These are phyloP conservation scores for Drosophila kohkoa DNA, from an alignment of 1,140 invertebrate genomes.

Conservation along the genomic window DNA sequence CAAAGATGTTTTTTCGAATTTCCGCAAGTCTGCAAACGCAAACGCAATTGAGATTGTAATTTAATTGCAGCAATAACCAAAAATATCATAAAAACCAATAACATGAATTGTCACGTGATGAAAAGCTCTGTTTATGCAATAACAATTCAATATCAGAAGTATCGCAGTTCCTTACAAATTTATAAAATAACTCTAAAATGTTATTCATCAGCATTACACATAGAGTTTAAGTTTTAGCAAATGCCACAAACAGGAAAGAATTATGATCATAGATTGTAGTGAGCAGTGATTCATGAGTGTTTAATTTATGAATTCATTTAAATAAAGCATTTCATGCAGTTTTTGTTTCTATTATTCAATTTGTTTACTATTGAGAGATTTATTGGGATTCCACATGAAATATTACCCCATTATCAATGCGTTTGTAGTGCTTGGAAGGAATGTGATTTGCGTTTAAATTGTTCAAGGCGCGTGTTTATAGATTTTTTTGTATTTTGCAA, in stretches of 20 bases:
- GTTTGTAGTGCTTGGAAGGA: not conserved
- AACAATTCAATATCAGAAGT: too few species aligned
- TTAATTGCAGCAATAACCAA: not conserved
- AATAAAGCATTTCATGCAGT: too few species aligned
- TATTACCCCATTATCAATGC: not conserved
- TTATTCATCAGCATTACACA: too few species aligned
- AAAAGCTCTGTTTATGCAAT: too few species aligned
- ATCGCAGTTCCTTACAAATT: too few species aligned
- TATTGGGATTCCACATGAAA: not conserved
- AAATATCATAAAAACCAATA: not conserved
- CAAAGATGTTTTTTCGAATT: not conserved
- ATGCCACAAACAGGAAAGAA: too few species aligned
- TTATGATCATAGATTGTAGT: too few species aligned
- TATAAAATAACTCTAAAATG: too few species aligned
- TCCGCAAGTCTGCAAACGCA: not conserved
- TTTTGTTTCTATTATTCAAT: not conserved
- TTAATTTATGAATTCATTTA: too few species aligned
- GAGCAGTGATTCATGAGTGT: too few species aligned
- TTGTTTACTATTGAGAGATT: not conserved
- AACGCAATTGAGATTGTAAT: not conserved
- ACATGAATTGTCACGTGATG: too few species aligned
- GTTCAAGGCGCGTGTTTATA: conserved; percentile 40
- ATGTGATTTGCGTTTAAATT: conserved; percentile 17
- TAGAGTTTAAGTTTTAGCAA: too few species aligned
- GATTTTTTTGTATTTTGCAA: conserved; percentile 51